Evolutionary conservation across 2,888 invertebrate species (phyloP).

Genomic region (Noctua pronuba): DNA sequence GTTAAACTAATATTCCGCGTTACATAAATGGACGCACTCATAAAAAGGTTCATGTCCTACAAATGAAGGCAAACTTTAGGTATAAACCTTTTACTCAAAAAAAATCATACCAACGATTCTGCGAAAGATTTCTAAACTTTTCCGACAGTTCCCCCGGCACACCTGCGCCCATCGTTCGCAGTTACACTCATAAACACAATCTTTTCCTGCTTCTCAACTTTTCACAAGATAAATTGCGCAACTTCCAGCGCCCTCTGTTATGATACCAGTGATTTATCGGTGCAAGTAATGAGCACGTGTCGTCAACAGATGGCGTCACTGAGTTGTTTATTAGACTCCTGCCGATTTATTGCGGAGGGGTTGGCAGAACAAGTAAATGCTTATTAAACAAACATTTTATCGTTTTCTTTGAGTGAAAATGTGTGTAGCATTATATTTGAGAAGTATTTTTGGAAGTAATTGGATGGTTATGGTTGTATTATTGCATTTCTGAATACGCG

Average conservation of each 20-base stretch:
- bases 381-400: conserved; percentile 65
- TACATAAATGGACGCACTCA: not conserved
- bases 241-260: conserved; percentile 85
- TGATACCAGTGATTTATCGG: conserved; percentile 84
- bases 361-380: conserved; percentile 63
- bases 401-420: conserved; percentile 67
- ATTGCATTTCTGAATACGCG: not conserved
- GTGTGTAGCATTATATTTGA: conserved; percentile 52
- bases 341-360: conserved; percentile 79
- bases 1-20: not conserved
- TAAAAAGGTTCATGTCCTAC: not conserved
- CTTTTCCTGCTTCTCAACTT: conserved; percentile 74
- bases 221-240: conserved; percentile 79
- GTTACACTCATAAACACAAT: conserved; percentile 82
- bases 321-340: conserved; percentile 80
- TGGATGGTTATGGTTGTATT: conserved; percentile 1
- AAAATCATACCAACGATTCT: conserved; percentile 10
- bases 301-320: conserved; percentile 82
- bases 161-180: conserved; percentile 64
- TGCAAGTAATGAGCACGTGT: conserved; percentile 80
- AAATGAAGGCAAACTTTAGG: not conserved
- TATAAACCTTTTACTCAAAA: conserved; percentile 18
- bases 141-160: conserved; percentile 52
- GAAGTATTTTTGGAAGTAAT: conserved; percentile 26
- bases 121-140: conserved; percentile 58